A percentile compares a stretch with the other conserved stretches of the same genome.
Evolutionary conservation across 37 sponge, comb jelly and placozoan species (phyloP).

Genomic region (Eunapius fragilis): DNA sequence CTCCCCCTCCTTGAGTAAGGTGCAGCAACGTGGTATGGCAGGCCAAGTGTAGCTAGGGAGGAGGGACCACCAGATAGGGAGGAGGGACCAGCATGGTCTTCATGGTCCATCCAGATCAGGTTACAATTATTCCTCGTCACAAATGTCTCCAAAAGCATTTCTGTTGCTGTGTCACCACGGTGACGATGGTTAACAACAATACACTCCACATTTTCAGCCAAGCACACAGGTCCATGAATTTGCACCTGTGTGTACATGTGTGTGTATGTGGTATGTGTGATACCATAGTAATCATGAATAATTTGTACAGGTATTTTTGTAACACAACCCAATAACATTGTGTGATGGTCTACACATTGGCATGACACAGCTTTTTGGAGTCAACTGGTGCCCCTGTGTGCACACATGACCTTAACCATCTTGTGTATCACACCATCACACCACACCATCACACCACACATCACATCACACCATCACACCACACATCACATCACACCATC

Average conservation of each 20-base stretch:
- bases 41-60: too few species aligned
- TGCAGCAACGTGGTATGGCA: too few species aligned
- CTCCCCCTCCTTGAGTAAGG: too few species aligned
- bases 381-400: too few species aligned
- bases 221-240: conserved; percentile 76
- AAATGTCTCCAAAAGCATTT: conserved; percentile 54
- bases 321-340: too few species aligned
- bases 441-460: background rate
- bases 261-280: background rate
- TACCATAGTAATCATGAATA: too few species aligned
- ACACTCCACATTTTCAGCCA: conserved; percentile 80
- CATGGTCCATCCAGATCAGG: conserved; percentile 74
- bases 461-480: background rate
- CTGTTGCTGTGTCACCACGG: conserved; percentile 26
- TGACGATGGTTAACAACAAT: conserved; percentile 67
- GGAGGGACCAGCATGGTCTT: background rate
- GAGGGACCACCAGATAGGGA: too few species aligned
- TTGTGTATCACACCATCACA: background rate
- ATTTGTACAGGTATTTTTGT: too few species aligned
- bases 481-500: background rate
- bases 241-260: conserved; percentile 32
- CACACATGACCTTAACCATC: too few species aligned
- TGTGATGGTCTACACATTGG: too few species aligned
- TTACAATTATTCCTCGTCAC: conserved; percentile 69
- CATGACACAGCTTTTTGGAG: too few species aligned